These are phyloP conservation scores for Leptatherina wallacei DNA, from an alignment of 2,797 vertebrate species.

Conservation along the genomic window DNA sequence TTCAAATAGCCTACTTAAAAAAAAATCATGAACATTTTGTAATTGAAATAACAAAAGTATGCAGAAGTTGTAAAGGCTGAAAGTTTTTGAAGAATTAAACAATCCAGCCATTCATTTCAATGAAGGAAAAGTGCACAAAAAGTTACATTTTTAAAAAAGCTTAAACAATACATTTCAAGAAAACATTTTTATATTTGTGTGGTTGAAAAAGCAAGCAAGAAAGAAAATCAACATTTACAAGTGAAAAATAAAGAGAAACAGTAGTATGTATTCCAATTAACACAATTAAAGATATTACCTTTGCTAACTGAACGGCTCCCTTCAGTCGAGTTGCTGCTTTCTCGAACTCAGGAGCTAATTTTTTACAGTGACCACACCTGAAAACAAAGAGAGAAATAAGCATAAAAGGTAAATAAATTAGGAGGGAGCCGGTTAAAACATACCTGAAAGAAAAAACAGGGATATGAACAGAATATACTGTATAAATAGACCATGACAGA, in stretches of 20 bases:
- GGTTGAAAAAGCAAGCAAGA: no score
- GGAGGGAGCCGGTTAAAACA: accelerated
- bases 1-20: no score
- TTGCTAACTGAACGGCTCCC: constrained; percentile 78
- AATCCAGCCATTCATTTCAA: no score
- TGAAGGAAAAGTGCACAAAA: no score
- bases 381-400: neutral
- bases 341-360: constrained; percentile 84
- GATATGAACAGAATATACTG: neutral
- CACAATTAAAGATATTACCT: constrained; percentile 62
- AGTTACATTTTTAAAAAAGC: no score
- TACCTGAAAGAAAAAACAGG: neutral
- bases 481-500: neutral
- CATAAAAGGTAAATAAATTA: neutral
- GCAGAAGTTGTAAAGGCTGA: neutral
- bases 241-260: no score
- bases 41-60: no score
- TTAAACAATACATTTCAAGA: no score
- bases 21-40: no score
- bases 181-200: no score
- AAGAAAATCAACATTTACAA: no score
- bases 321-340: constrained; percentile 79
- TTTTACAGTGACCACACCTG: constrained; percentile 87
- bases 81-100: no score
- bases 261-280: neutral